A percentile compares a stretch with the other conserved stretches of the same genome.
phyloP scores from a whole-genome alignment of 2,113 vertebrate genomes.

The Gambusia holbrooki region DNA sequence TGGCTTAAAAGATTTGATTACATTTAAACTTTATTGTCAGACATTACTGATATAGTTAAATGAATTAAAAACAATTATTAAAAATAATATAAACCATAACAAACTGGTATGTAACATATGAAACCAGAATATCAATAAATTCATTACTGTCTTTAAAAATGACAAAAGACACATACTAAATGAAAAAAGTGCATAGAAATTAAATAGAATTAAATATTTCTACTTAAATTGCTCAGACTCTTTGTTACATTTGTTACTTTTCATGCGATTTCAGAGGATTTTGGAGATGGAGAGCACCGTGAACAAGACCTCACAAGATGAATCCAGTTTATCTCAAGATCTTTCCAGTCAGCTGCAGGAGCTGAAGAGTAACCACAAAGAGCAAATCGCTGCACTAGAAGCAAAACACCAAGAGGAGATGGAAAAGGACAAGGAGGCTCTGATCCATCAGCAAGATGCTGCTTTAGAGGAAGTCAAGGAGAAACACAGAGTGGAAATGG shows the following conservation, averaged over 20 bases:
- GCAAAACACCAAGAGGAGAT: constrained; percentile 85
- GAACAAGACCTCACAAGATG: constrained; percentile 79
- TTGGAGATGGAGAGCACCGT: constrained; percentile 91
- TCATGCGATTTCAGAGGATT: constrained; percentile 84
- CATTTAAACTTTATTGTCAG: no score
- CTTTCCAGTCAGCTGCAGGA: constrained; percentile 78
- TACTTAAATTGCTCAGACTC: neutral
- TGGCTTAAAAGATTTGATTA: no score
- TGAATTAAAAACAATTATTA: no score
- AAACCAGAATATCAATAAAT: no score
- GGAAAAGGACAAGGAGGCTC: constrained; percentile 75
- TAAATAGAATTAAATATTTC: neutral
- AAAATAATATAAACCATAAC: no score
- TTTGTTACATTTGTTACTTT: neutral
- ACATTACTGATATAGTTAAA: no score
- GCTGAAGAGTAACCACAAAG: constrained; percentile 81
- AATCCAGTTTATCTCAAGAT: constrained; percentile 75
- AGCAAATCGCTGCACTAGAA: constrained; percentile 81
- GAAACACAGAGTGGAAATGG: constrained; percentile 80
- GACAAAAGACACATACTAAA: no score
- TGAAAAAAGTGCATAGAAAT: no score
- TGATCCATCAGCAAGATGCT: constrained; percentile 78
- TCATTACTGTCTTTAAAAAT: no score
- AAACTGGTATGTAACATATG: no score
- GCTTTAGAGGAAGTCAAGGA: constrained; percentile 82